Evolutionary conservation across 2,888 invertebrate species (phyloP), one percentile per base, ranked within the genome.

Genomic region (Anaspis maculata): DNA sequence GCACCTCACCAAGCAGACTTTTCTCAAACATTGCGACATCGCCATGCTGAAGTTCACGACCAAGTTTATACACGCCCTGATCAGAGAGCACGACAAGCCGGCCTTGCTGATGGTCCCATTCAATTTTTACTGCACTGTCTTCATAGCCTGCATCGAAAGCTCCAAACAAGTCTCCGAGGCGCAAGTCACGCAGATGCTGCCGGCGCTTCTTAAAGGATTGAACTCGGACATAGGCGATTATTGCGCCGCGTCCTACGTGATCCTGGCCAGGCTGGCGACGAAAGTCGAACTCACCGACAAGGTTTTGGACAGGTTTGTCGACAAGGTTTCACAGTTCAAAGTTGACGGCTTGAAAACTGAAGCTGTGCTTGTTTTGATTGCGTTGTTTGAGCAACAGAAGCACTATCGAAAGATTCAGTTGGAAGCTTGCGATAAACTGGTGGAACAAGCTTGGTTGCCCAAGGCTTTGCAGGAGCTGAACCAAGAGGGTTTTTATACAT

Each of bases 61-160:
- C 30, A 67, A 71, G 22, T 71, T 73, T 44, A 71, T 79, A 0
- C 51, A 68, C 0, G 59, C 64, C 19, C 72, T 77, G 2, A 72
- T 85, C 0, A 71, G 75, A 30, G 71, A 72, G 39, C 73, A 76
- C 57, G 72, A 71, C 2, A 68, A 75, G 38, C 76, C 79, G 0
- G 63, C 70, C 22, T 68, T 73, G 22, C 62, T 88, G 6, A 79
- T 77, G 31, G 78, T 83, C 0, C 70, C 86, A 2, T 80, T 83
- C 54, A 83, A 83, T 5, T 92, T 92, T 63, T 89, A 83, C 57
- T 81, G 84, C 30, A 78, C 83, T 9, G 75, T 82, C 0, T 68
- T 83, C 0, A 72, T 85, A 19, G 87, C 86, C 3, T 75, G 77
- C 16, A 68, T 87, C 7, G 76, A 83, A 37, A 67, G 71, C 21